Base-by-base conservation (phyloP, 2,888 invertebrate species). In the Hipparchia semele region DNA sequence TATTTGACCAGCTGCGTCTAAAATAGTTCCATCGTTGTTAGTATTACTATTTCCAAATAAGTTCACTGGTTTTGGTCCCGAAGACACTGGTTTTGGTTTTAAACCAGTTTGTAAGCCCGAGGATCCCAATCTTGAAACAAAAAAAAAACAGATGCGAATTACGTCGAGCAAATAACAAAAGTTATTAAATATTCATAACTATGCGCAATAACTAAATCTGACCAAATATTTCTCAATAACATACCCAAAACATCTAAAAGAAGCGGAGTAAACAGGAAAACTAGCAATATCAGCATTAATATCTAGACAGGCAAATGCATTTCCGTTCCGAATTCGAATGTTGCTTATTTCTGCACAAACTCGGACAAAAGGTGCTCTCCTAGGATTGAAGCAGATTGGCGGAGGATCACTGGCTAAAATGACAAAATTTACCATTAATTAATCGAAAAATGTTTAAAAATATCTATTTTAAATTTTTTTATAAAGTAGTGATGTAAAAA, bases 341-440 rank as follows among this genome's bases (percentile, higher is more conserved):
- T 97, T 97, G 73, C 96, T 96, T 82, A 98, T 96, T 83, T 96
- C 95, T 6, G 96, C 95, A 83, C 98, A 98, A 69, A 97, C 94
- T 80, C 95, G 94, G 5, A 97, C 94, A 76, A 95, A 95, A 67
- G 95, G 95, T 68, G 97, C 94, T 79, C 97, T 94, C 74, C 97
- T 96, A 12, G 97, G 95, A 46, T 96, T 93, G 73, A 96, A 94
- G 81, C 97, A 97, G 75, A 96, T 92, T 9, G 96, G 96, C 10
- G 96, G 95, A 33, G 97, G 96, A 87, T 96, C 96, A 84, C 96
- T 96, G 8, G 96, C 96, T 96, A 87, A 77, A 92, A 94, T 75
- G 76, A 66, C 72, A 69, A 67, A 51, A 70, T 58, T 58, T 58
- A 23, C 13, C 13, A 6, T 13, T 58, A 23, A 23, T 58, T 23